Evolutionary conservation across 2,113 vertebrate species (phyloP), one percentile per base, ranked within the genome.

Genomic region (Rissa tridactyla): DNA sequence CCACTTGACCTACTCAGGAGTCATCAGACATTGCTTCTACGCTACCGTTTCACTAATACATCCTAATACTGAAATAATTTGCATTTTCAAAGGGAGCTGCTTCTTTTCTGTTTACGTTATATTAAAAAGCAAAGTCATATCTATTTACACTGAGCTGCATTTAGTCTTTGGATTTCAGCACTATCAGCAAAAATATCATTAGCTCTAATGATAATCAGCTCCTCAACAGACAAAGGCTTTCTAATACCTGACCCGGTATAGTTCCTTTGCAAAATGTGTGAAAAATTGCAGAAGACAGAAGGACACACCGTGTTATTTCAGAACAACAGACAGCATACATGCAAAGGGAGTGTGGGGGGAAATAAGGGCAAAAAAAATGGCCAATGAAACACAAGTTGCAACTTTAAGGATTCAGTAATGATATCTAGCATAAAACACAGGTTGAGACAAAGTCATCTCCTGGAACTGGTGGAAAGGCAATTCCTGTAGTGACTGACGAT

Each of bases 291-390:
- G 62, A 72, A 23, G 73, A 76, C 36, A 87, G 61, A 54, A 91
- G 90, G 58, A 73, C 15, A 23, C 3, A 13, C 16, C 2, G 0
- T 4, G 10, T 2, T 87, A 78, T 9, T 64, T 27, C n/a, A 66
- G 58, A 82, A 55, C 30, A 46, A 40, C 23, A 51, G 10, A 25
- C 2, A 58, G 14, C 12, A 26, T 12, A 36, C 3, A 3, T 1
- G 11, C 34, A 54, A 38, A 12, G 17, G 5, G 16, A 2, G 3
- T 3, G 9, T 2, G 9, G 11, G 1, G 15, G 4, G 8, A 30
- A 55, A 30, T 4, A 82, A n/a, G 23, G 20, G 29, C 47, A 62
- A 82, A 66, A 71, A 75, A 85, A 57, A 4, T 10, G 51, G 27
- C 6, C 60, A 55, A 5, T 14, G 51, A 54, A 89, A 73, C 30